A percentile compares a stretch with the other conserved stretches of the same genome.
Conservation (phyloP, 2,797 vertebrate genomes). For the Falco novaeseelandiae region DNA sequence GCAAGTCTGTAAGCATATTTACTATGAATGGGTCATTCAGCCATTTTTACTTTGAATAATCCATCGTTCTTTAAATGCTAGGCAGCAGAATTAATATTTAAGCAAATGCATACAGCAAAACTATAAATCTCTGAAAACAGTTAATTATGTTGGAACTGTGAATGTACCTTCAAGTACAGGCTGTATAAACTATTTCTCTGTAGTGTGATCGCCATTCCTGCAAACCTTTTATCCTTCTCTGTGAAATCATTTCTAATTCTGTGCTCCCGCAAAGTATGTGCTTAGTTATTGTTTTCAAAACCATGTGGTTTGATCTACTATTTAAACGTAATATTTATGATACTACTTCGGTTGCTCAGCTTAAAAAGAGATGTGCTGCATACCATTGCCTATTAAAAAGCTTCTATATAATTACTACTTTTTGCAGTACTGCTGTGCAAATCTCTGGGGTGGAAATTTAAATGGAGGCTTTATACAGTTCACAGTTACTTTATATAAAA, state of each 20-base stretch:
- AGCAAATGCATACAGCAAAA: slow-evolving; percentile 52
- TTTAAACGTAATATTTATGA: slow-evolving; percentile 59
- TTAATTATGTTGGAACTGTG: slow-evolving; percentile 51
- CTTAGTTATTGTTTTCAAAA: slow-evolving; percentile 57
- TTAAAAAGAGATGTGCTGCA: slow-evolving; percentile 15
- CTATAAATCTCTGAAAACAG: slow-evolving; percentile 58
- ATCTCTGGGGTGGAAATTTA: slow-evolving; percentile 17
- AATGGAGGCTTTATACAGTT: slow-evolving; percentile 8
- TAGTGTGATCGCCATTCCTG: neutral
- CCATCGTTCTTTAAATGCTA: slow-evolving; percentile 12
- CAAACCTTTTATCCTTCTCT: slow-evolving; percentile 36
- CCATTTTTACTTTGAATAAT: slow-evolving; percentile 46
- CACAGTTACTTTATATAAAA: slow-evolving; percentile 20
- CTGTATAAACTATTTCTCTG: slow-evolving; percentile 23
- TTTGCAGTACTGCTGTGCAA: slow-evolving; percentile 19
- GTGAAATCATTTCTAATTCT: slow-evolving; percentile 28
- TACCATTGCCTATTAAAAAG: slow-evolving; percentile 31
- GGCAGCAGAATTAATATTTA: slow-evolving; percentile 61
- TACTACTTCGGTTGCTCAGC: slow-evolving; percentile 13
- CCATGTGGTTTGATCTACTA: slow-evolving; percentile 24
- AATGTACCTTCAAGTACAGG: slow-evolving; percentile 16
- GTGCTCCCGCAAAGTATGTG: slow-evolving; percentile 18
- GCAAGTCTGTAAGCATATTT: neutral
- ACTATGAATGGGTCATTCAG: slow-evolving; percentile 20
- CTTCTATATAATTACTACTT: slow-evolving; percentile 46